Evolutionary conservation across 2,888 invertebrate genomes (phyloP), one percentile per base, ranked within the genome.

Genomic region (Agrotis exclamationis): DNA sequence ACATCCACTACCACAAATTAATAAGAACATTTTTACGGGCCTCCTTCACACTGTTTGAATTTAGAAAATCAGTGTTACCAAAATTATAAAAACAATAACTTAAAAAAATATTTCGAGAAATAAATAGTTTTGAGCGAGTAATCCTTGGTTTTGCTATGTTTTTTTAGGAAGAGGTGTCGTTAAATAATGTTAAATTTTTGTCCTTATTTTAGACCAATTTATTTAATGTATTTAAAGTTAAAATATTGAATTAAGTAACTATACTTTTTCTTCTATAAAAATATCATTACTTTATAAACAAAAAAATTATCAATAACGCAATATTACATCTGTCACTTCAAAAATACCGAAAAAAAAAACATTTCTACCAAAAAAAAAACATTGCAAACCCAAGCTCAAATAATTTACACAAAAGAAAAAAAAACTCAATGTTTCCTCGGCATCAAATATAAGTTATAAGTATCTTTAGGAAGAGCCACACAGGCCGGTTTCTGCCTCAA

Each of bases 381-480:
- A 79, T 48, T 72, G 50, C 20, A 63, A 54, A 71, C 70, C 50
- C 68, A 66, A 80, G 50, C 44, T 51, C 54, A 60, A 57, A 60
- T 66, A 64, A 77, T 64, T 69, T 72, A 70, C 51, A 86, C 73
- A 77, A 33, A 39, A 11, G 9, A 39, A 33, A 33, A 39, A 39
- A 74, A 70, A 48, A 63, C 87, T 87, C 91, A 83, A 58, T 93
- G 90, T 83, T 95, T 96, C 86, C 97, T 93, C 2, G 96, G 97
- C 64, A 96, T 94, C 59, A 98, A 91, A 79, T 96, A 95, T 45
- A 98, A 89, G 24, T 97, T 96, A 87, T 97, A 98, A 0, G 98
- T 97, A 63, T 98, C 97, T 56, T 97, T 97, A 0, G 98, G 98
- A 14, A 98, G 95, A 0, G 98, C 98, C 2, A 98, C 97, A 85